Conservation (phyloP, 2,888 invertebrate genomes). For the Ctenicera cuprea region DNA sequence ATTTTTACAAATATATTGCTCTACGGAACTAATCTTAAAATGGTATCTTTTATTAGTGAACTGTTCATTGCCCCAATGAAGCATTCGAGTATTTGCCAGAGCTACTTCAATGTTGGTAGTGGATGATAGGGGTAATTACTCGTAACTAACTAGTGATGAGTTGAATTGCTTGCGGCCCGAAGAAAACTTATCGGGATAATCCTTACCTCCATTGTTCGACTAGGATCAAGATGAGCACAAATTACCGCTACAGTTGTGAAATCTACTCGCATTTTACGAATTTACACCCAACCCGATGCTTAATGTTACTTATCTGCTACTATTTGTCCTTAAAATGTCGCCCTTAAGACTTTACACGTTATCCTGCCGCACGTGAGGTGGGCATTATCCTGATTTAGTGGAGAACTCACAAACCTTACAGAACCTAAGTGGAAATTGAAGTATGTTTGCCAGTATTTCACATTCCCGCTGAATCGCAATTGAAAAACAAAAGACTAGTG, state of each 20-base stretch:
- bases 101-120: conserved; percentile 18
- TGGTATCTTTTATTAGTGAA: background rate
- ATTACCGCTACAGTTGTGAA: conserved; percentile 45
- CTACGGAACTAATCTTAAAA: background rate
- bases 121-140: conserved; percentile 47
- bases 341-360: conserved; percentile 46
- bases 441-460: conserved; percentile 37
- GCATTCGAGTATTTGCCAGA: background rate
- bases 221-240: conserved; percentile 61
- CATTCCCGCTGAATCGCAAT: conserved; percentile 40
- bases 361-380: conserved; percentile 35
- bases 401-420: conserved; percentile 39
- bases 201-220: conserved; percentile 61
- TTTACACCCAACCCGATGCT: conserved; percentile 45
- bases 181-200: conserved; percentile 64
- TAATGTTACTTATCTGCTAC: conserved; percentile 53
- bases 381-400: conserved; percentile 45
- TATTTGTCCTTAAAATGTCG: conserved; percentile 51
- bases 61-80: conserved; percentile 6
- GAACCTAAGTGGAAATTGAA: conserved; percentile 43
- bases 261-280: conserved; percentile 53
- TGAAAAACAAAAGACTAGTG: conserved; percentile 43
- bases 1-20: too few relatives aligned
- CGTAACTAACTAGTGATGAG: conserved; percentile 33
- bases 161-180: conserved; percentile 44